Base-by-base conservation (phyloP, 1,140 invertebrate species). In the Hypothenemus hampei region DNA sequence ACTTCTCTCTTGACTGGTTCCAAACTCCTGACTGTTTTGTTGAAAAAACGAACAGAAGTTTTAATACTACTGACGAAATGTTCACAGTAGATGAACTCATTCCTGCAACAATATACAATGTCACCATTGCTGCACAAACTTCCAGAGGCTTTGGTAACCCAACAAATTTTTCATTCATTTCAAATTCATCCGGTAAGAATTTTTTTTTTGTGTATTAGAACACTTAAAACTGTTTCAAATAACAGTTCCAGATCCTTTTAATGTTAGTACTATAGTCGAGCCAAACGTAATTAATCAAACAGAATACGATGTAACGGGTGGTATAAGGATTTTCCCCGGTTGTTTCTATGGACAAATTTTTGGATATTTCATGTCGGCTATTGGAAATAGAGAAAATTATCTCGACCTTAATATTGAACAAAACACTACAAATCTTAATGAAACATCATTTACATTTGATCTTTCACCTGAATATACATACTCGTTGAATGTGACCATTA, bases 391-490 rank as follows among this genome's bases (percentile, higher is more conserved):
- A 51, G 8, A 35, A 11, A 20, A 37, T 43, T 33, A 26, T 18
- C 6, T 4, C 19, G 24, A 2, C 37, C 23, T 23, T 22, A 15
- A 52, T 26, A 11, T n/a, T 7, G 3, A 59, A 23, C 4, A 16
- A 48, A 18, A 16, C 26, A 57, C 20, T 7, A 13, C 3, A 4
- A 20, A 46, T 11, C 37, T 41, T 10, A 39, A 15, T 33, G 37
- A 36, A 6, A 13, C 18, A 23, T 19, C 21, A n/a, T 37, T 23
- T 6, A 33, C 31, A 10, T 40, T 56, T 31, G 3, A 22, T 15
- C 49, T 65, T n/a, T 18, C 39, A 52, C 58, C 63, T 5, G 62
- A 62, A 49, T 52, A 53, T 18, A 22, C 22, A 7, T 67, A 65
- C 48, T 49, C 3, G 3, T 11, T 60, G 7, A 24, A 2, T 18